phyloP scores from a whole-genome alignment of 2,113 vertebrate species.

The Plecotus auritus region DNA sequence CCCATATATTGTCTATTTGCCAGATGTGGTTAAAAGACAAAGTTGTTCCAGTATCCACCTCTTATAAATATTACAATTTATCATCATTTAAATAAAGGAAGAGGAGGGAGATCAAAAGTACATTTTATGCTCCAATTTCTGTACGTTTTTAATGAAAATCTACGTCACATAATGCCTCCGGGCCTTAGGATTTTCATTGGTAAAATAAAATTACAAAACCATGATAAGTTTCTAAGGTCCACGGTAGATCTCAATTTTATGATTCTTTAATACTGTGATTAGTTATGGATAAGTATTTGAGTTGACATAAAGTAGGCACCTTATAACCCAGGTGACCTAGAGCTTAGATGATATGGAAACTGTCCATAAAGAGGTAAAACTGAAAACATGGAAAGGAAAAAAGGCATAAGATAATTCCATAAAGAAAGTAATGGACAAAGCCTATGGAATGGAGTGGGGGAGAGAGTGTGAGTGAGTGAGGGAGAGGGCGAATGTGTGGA shows the following conservation, averaged over 20 bases:
- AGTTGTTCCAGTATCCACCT: neutral
- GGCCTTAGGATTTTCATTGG: neutral
- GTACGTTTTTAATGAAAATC: neutral
- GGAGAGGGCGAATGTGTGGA: too few relatives aligned
- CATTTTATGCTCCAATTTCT: neutral
- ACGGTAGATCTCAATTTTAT: neutral
- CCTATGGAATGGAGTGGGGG: neutral
- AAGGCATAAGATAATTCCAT: neutral
- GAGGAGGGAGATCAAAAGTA: neutral
- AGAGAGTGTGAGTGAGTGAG: too few relatives aligned
- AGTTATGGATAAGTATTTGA: neutral
- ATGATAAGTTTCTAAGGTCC: neutral
- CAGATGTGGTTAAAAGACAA: neutral
- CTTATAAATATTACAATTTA: neutral
- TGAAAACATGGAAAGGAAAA: neutral
- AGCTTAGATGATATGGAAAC: neutral
- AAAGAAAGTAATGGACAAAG: neutral
- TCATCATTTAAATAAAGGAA: neutral
- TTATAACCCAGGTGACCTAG: neutral
- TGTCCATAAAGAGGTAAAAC: neutral
- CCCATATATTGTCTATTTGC: neutral
- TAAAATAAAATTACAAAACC: neutral
- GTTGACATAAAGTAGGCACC: neutral
- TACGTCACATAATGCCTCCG: neutral
- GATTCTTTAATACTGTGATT: neutral